These are phyloP conservation scores for Palythoa caribaeorum DNA, from an alignment of 92 coral and sea anemone genomes.

Conservation along the genomic window DNA sequence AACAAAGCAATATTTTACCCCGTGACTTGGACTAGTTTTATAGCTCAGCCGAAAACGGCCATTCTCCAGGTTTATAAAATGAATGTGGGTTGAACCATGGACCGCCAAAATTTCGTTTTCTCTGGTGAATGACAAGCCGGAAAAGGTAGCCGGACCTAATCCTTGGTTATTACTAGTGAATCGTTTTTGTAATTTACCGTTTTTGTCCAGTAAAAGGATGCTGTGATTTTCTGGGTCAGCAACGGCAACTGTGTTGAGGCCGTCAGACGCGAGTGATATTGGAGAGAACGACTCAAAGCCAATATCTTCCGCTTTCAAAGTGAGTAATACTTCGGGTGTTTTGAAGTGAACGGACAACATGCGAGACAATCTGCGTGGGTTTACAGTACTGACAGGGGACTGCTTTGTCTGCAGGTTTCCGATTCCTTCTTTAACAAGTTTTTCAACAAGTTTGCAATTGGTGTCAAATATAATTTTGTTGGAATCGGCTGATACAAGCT, in stretches of 20 bases:
- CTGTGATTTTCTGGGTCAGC: constrained; percentile 88
- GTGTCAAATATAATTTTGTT: constrained; percentile 73
- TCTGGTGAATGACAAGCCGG: constrained; percentile 83
- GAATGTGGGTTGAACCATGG: constrained; percentile 81
- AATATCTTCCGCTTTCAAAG: constrained; percentile 64
- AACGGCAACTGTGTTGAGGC: constrained; percentile 68
- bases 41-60: constrained; percentile 86
- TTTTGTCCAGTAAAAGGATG: constrained; percentile 74
- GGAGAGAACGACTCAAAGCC: constrained; percentile 87
- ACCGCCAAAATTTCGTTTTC: constrained; percentile 76
- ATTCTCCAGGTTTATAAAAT: constrained; percentile 69
- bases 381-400: not conserved
- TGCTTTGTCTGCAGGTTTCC: constrained; percentile 53
- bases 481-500: constrained; percentile 66
- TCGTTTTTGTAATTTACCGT: constrained; percentile 68
- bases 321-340: constrained; percentile 60
- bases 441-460: constrained; percentile 67
- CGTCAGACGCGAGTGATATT: constrained; percentile 85
- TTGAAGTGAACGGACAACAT: constrained; percentile 59
- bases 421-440: constrained; percentile 65
- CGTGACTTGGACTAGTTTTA: constrained; percentile 74
- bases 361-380: constrained; percentile 44
- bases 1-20: constrained; percentile 83
- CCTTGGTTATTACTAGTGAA: constrained; percentile 63
- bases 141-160: constrained; percentile 76